Evolutionary conservation across 2,113 vertebrate species (phyloP), one percentile per base, ranked within the genome.

Genomic region (Danionella cerebrum): DNA sequence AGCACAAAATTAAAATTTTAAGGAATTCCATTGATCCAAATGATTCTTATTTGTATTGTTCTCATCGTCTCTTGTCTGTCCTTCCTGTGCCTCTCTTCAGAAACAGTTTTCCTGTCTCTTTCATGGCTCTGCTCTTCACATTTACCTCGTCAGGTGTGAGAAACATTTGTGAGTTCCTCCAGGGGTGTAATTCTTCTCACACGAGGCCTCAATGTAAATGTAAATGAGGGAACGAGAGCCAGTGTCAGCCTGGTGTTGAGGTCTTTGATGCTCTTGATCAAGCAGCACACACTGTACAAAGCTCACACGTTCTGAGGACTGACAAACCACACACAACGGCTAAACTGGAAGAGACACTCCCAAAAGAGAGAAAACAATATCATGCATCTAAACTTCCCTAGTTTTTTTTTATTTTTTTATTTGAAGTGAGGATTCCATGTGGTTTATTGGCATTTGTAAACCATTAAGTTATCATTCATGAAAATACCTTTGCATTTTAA

Each of bases 201-300:
- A 35, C 48, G 13, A 64, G 60, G 29, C 60, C 36, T 0, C 44
- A n/a, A 29, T 50, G 41, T 64, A 22, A 35, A 64, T 64, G 13
- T 64, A 31, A 60, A 45, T 60, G 39, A 33, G 39, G 21, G 39
- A 31, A 45, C 9, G 41, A 19, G 6, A 45, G 42, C 5, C 16
- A 48, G 12, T 22, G 60, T 35, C 44, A 36, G 27, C 10, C 12
- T 36, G 42, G 60, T 50, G 60, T 64, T 64, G 60, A 48, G 18
- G 14, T 64, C 44, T 64, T 36, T 64, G 44, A 64, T 36, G 27
- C 27, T 18, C 16, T 47, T 63, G 44, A 48, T 48, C 42, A 14
- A 14, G 18, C 21, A 5, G 24, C 14, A 36, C 2, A n/a, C n/a
- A n/a, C n/a, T n/a, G 25, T 38, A n/a, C 24, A 3, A 39, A 57